Evolutionary conservation across 2,888 invertebrate species (phyloP).

Genomic region (Pediacus dermestoides): DNA sequence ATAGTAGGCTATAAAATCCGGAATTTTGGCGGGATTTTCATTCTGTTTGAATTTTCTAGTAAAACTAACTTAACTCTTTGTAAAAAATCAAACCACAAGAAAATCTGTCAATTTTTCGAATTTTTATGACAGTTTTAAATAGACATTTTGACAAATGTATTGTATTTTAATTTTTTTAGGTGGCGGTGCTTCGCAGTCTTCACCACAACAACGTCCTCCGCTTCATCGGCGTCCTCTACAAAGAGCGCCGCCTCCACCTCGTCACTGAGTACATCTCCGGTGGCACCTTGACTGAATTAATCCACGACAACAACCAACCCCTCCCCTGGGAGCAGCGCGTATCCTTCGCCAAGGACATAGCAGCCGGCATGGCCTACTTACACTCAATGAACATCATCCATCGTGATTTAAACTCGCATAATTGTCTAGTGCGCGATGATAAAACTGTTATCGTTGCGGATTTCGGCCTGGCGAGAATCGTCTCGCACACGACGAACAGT

Average conservation of each 20-base stretch:
- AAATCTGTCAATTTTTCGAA: too few species aligned
- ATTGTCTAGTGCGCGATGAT: constrained; percentile 78
- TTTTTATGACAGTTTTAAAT: too few species aligned
- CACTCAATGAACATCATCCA: constrained; percentile 95
- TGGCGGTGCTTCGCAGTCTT: constrained; percentile 85
- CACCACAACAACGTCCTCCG: constrained; percentile 86
- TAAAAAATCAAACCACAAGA: too few species aligned
- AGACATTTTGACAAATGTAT: too few species aligned
- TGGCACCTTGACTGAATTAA: constrained; percentile 80
- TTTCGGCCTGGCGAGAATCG: constrained; percentile 87
- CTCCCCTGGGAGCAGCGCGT: constrained; percentile 79
- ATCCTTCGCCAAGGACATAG: constrained; percentile 86
- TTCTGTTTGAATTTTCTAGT: too few species aligned
- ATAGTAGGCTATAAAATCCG: too few species aligned
- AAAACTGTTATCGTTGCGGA: constrained; percentile 92
- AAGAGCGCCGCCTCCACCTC: constrained; percentile 84
- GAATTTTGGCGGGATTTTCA: too few species aligned
- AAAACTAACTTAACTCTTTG: too few species aligned
- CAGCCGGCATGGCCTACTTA: constrained; percentile 89
- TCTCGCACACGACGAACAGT: constrained; percentile 53
- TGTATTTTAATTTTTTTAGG: constrained; percentile 57
- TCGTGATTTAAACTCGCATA: constrained; percentile 90
- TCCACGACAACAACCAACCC: constrained; percentile 68
- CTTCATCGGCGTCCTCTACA: constrained; percentile 90
- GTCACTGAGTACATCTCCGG: constrained; percentile 92